These are phyloP conservation scores for Eretmochelys imbricata DNA, from an alignment of 2,113 vertebrate species.

Conservation along the genomic window DNA sequence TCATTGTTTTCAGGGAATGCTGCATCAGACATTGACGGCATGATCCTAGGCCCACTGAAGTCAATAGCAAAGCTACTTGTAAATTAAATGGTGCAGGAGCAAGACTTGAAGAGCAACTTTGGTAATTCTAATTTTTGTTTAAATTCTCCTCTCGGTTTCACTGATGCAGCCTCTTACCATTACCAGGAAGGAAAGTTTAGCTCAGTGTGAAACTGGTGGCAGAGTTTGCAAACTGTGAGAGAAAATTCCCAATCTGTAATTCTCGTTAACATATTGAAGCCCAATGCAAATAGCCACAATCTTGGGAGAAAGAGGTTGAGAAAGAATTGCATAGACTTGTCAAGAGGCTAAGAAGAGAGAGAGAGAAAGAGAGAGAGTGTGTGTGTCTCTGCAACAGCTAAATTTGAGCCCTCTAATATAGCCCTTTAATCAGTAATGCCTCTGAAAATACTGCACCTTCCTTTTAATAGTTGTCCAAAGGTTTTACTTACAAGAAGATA, in stretches of 20 bases:
- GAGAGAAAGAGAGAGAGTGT: not conserved
- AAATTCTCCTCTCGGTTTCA: not conserved
- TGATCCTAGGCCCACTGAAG: not conserved
- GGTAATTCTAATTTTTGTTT: not conserved
- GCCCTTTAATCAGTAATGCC: accelerated
- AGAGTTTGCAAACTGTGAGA: accelerated
- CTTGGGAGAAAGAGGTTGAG: accelerated
- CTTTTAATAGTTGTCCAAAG: not conserved
- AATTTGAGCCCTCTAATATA: not conserved
- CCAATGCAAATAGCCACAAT: accelerated
- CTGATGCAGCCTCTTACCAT: not conserved
- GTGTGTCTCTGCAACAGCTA: not conserved
- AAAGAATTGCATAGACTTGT: not conserved
- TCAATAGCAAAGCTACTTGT: not conserved
- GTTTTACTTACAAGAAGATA: not conserved
- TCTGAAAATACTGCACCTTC: accelerated
- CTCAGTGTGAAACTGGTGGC: not conserved
- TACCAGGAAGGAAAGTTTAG: accelerated
- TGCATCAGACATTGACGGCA: not conserved
- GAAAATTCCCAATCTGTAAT: not conserved
- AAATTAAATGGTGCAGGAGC: not conserved
- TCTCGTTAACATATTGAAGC: not conserved
- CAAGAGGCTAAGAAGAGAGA: not conserved
- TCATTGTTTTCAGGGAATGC: accelerated
- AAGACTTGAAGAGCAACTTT: not conserved